phyloP scores from a whole-genome alignment of 2,113 vertebrate genomes.

The Sylvietta virens region DNA sequence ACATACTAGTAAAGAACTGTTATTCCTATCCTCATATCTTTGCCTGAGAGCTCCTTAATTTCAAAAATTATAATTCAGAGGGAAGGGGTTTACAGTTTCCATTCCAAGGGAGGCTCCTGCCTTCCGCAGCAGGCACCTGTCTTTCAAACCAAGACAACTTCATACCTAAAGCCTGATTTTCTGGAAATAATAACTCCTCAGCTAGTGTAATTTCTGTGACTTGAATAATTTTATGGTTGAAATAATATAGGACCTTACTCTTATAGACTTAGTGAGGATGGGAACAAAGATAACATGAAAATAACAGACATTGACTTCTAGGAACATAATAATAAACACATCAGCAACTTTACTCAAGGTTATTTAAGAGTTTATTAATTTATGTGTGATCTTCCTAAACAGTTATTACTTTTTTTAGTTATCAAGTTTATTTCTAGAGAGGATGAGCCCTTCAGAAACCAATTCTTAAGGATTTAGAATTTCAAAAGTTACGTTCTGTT shows the following conservation, averaged over 20 bases:
- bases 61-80: neutral
- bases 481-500: neutral
- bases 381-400: fast-evolving
- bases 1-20: neutral
- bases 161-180: neutral
- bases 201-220: neutral
- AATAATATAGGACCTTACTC: neutral
- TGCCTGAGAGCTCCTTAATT: neutral
- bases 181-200: neutral
- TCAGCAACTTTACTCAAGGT: neutral
- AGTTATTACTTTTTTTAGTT: neutral
- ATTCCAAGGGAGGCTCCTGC: neutral
- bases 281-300: neutral
- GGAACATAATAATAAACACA: neutral
- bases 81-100: neutral
- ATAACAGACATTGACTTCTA: neutral
- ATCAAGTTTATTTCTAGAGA: neutral
- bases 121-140: neutral
- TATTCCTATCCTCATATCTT: no score
- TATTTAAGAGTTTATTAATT: neutral
- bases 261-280: neutral
- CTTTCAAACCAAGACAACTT: neutral
- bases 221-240: neutral
- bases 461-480: neutral
- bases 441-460: neutral